Evolutionary conservation across 2,113 vertebrate genomes (phyloP).

Genomic region (Merops nubicus): DNA sequence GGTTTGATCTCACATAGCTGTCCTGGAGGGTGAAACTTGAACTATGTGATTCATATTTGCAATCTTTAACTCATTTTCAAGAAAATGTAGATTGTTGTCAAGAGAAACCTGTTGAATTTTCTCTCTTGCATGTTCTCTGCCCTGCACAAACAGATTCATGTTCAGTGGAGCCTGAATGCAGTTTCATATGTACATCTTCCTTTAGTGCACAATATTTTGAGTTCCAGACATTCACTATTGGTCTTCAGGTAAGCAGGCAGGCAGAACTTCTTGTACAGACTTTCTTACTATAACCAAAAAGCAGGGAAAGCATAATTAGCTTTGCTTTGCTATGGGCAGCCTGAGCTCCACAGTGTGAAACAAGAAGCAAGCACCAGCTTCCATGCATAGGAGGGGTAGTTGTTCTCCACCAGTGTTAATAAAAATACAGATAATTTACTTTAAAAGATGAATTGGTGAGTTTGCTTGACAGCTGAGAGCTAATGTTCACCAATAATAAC

Average conservation of each 20-base stretch:
- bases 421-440: neutral
- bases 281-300: neutral
- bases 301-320: neutral
- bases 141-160: neutral
- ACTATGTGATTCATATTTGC: neutral
- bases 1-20: neutral
- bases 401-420: neutral
- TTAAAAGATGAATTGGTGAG: neutral
- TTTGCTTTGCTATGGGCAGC: neutral
- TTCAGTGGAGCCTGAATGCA: neutral
- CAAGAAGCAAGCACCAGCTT: neutral
- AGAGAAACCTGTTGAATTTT: neutral
- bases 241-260: neutral
- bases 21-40: neutral
- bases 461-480: neutral
- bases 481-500: neutral
- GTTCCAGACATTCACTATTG: neutral
- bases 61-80: neutral
- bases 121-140: neutral
- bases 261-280: neutral
- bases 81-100: neutral
- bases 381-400: no score
- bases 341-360: neutral
- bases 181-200: neutral
- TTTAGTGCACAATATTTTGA: neutral